Conservation (phyloP, 2,113 vertebrate species). For the Etia nguti region DNA sequence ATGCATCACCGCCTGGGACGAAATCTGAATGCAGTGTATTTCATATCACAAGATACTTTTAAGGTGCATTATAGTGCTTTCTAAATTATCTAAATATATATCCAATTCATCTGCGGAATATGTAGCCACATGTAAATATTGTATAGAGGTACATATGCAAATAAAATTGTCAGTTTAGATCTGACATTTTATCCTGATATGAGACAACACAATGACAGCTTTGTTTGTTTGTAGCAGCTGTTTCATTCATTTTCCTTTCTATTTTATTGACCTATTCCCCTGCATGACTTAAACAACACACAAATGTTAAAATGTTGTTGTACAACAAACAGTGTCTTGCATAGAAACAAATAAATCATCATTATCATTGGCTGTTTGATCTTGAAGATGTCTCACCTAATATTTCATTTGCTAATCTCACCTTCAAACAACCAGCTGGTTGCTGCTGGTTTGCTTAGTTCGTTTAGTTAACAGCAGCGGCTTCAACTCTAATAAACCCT, state of each 20-base stretch:
- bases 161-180: neutral
- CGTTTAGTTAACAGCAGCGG: slow-evolving; percentile 48
- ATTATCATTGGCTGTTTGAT: neutral
- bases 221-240: neutral
- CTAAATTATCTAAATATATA: too few relatives aligned
- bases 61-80: too few relatives aligned
- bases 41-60: too few relatives aligned
- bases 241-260: neutral
- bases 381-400: neutral
- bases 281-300: neutral
- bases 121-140: neutral
- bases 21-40: neutral
- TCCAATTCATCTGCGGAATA: too few relatives aligned
- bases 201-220: neutral
- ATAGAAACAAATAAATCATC: neutral
- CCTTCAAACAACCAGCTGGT: slow-evolving; percentile 23
- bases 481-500: slow-evolving; percentile 40
- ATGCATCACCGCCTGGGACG: neutral
- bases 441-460: slow-evolving; percentile 27
- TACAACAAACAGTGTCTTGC: neutral
- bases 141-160: neutral
- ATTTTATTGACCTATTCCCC: neutral
- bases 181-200: neutral
- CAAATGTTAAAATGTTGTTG: neutral
- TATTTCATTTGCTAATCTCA: slow-evolving; percentile 8